Base-by-base conservation (phyloP, 23 tunicate genomes). In the Trididemnum nubilum region DNA sequence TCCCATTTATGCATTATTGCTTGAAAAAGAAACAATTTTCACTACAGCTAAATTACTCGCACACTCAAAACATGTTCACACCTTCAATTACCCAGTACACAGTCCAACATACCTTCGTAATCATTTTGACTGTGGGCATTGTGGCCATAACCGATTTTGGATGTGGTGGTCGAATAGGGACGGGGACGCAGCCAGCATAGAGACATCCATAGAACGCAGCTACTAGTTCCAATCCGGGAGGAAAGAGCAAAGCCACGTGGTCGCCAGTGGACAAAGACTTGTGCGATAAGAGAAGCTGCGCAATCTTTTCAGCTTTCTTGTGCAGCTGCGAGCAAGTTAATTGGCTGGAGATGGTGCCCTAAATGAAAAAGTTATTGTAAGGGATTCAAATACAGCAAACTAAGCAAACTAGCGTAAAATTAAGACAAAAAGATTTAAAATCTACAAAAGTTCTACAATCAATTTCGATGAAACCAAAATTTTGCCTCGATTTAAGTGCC, bases 151-250 rank as follows among this genome's bases (percentile, higher is more conserved):
- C 22, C 15, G 93, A 86, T 40, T 63, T 34, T 0, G 88, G 49
- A 51, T 88, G 80, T 1, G 91, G 89, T 0, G 98, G 93, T 38
- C 94, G 64, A 18, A 93, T 67, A 40, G 91, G 94, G 22, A 93
- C 92, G 18, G 98, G 98, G 35, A 93, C 89, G 35, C 90, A 88
- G 0, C 98, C 98, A 22, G 93, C 93, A 36, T 87, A 93, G 35
- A 93, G 54, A 34, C 98, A 93, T 0, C 93, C 98, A 35, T 93
- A 93, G 60, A 93, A 93, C 1, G 90, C 93, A 0, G 84, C 85
- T 35, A 87, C 83, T 2, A 93, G 84, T 15, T 93, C 98, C 18
- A 88, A 34, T 12, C 93, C 85, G 44, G 98, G 98, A 38, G 81
- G 92, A 57, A 93, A 93, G 39, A 92, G 44, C 52, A 92, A 51